Evolutionary conservation across 2,113 vertebrate species (phyloP).

Genomic region (Pelvicachromis taeniatus): DNA sequence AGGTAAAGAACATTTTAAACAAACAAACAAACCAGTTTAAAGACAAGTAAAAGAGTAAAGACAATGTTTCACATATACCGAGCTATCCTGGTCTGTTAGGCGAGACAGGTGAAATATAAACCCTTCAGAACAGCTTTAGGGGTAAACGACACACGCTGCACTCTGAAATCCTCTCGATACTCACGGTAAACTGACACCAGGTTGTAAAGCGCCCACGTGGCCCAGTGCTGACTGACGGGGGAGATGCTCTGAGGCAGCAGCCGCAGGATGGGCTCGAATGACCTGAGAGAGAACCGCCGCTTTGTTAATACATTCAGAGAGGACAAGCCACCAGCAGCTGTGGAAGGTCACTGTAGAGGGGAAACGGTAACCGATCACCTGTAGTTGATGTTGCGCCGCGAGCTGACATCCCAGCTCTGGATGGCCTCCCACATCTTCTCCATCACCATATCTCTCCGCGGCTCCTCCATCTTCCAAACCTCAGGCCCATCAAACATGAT

Average conservation of each 20-base stretch:
- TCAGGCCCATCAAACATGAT: conserved; percentile 95
- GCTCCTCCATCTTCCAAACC: conserved; percentile 87
- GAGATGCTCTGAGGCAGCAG: conserved; percentile 91
- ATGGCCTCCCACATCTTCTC: conserved; percentile 96
- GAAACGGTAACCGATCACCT: conserved; percentile 70
- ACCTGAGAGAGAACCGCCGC: conserved; percentile 70
- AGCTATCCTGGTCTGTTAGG: not conserved
- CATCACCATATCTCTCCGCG: conserved; percentile 84
- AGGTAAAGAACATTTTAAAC: not conserved
- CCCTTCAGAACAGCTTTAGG: not conserved
- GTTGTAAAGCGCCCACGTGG: conserved; percentile 97
- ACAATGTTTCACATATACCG: not conserved
- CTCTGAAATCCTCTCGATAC: conserved; percentile 50
- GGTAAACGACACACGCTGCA: not conserved
- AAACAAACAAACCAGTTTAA: not conserved
- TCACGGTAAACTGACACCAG: conserved; percentile 97
- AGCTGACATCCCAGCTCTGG: conserved; percentile 96
- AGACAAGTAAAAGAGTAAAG: not conserved
- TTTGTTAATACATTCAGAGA: not conserved
- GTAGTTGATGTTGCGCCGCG: conserved; percentile 98
- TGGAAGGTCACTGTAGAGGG: not conserved
- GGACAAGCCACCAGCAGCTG: not conserved
- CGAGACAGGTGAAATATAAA: not conserved
- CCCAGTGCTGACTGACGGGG: conserved; percentile 98
- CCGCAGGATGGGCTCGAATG: conserved; percentile 97